Conservation (phyloP, 2,113 vertebrate species). For the Atrichornis clamosus region DNA sequence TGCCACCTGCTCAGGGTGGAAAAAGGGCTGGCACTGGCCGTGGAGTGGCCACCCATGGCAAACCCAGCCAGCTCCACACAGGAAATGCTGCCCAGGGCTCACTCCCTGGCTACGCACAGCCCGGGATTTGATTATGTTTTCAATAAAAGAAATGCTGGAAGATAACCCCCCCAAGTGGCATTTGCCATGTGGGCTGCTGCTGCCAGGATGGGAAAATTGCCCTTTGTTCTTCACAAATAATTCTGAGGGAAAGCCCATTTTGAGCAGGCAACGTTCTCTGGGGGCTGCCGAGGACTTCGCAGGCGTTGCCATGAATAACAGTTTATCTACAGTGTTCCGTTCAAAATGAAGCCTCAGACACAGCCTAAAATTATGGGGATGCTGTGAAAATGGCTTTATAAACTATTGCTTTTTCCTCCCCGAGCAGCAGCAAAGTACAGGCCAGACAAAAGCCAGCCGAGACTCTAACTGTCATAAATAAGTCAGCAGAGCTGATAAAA, state of each 20-base stretch:
- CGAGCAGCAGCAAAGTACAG: neutral
- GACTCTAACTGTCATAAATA: constrained; percentile 43
- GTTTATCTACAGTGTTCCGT: constrained; percentile 52
- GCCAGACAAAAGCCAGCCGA: constrained; percentile 30
- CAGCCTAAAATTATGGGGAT: constrained; percentile 34
- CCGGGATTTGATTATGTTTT: neutral
- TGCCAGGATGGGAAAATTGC: constrained; percentile 28
- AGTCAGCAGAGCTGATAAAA: constrained; percentile 54
- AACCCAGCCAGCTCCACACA: accelerated
- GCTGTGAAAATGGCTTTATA: constrained; percentile 57
- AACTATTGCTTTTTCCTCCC: constrained; percentile 30
- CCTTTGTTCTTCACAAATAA: constrained; percentile 46
- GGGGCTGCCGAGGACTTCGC: constrained; percentile 49
- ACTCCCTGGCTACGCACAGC: accelerated
- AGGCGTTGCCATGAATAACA: constrained; percentile 44
- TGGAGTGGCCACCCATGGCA: accelerated
- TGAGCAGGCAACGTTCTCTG: constrained; percentile 22
- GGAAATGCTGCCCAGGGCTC: neutral
- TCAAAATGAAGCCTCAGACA: constrained; percentile 45
- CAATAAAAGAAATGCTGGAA: neutral
- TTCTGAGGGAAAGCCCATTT: constrained; percentile 31
- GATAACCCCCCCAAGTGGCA: neutral
- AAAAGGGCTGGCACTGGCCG: accelerated
- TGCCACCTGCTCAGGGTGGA: neutral
- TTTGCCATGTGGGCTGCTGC: neutral